Conservation (phyloP, 2,888 invertebrate species). For the Liodrosophila aerea region DNA sequence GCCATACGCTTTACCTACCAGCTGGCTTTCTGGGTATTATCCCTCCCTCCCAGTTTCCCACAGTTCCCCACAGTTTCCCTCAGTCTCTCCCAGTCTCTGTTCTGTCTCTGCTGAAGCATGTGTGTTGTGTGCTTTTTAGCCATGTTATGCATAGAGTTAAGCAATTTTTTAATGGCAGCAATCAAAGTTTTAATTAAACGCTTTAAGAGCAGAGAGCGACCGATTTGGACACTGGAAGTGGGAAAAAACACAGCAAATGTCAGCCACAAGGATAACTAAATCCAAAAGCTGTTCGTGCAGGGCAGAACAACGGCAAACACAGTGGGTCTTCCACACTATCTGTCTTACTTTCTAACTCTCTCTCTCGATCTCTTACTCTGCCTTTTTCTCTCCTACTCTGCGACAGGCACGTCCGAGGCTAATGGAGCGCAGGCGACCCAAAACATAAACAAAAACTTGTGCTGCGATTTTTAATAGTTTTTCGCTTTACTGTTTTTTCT, state of each 20-base stretch:
- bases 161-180: conserved; percentile 65
- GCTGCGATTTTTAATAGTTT: conserved; percentile 74
- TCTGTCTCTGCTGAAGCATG: not conserved
- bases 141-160: conserved; percentile 32
- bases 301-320: not conserved
- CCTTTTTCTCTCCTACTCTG: not conserved
- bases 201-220: conserved; percentile 58
- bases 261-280: conserved; percentile 54
- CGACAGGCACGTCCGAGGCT: conserved; percentile 64
- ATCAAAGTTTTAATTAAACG: conserved; percentile 72
- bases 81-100: not conserved
- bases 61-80: not conserved
- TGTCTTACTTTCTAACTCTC: too few species aligned
- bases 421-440: conserved; percentile 67
- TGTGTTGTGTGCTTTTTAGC: conserved; percentile 14
- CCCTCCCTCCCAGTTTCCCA: not conserved
- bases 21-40: not conserved
- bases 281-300: conserved; percentile 16
- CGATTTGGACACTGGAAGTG: too few species aligned
- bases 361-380: too few species aligned
- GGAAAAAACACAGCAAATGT: too few species aligned
- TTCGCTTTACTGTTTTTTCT: conserved; percentile 12
- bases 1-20: conserved; percentile 9
- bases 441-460: conserved; percentile 75
- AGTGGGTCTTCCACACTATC: not conserved